A percentile compares a stretch with the other conserved stretches of the same genome.
Evolutionary conservation across 2,113 vertebrate species (phyloP).

Genomic region (Octodon degus): DNA sequence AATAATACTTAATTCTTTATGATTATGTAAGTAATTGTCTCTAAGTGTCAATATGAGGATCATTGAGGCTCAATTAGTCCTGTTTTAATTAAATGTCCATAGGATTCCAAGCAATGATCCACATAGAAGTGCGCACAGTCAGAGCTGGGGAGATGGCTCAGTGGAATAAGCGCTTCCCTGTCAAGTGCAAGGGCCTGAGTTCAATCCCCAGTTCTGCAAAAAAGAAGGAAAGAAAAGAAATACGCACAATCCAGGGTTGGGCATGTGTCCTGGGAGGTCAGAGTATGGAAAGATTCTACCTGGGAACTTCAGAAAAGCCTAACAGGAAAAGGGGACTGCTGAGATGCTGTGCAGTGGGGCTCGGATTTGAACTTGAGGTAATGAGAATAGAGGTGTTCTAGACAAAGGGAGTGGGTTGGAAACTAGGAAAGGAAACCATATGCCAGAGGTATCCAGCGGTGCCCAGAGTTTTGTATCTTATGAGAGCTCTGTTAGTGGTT

Average conservation of each 20-base stretch:
- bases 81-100: neutral
- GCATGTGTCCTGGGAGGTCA: neutral
- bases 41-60: neutral
- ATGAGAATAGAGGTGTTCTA: neutral
- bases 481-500: neutral
- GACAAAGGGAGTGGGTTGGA: neutral
- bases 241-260: neutral
- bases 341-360: neutral
- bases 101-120: neutral
- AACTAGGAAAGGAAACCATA: neutral
- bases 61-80: neutral
- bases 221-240: too few species aligned
- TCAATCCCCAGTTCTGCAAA: too few species aligned
- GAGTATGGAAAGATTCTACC: neutral
- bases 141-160: too few species aligned
- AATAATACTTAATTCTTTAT: neutral
- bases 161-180: too few species aligned
- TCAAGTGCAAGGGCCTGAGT: too few species aligned
- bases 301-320: neutral
- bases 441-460: neutral
- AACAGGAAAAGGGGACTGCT: neutral
- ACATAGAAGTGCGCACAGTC: neutral
- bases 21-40: neutral
- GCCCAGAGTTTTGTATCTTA: neutral
- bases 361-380: neutral